Evolutionary conservation across 2,888 invertebrate species (phyloP), one percentile per base, ranked within the genome.

Genomic region (Parascotia fuliginaria): DNA sequence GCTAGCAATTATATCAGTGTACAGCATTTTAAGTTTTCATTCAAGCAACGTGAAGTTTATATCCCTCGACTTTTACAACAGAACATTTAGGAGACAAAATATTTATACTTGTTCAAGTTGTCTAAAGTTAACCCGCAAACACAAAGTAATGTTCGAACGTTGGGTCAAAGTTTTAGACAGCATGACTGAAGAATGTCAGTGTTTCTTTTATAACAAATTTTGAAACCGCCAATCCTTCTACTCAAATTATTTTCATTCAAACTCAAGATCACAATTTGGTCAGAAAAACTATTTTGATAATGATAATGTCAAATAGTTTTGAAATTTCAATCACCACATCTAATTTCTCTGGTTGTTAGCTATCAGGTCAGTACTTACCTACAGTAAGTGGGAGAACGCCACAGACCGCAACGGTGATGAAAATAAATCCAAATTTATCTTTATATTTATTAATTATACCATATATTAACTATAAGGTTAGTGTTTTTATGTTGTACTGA

Each of bases 151-250:
- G 34, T 50, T 50, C 43, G 38, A 48, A 57, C 43, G 45, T 40
- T 34, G 43, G 22, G 29, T n/a, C 38, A 36, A 62, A 62, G 42
- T 62, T 62, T 59, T 59, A 57, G 51, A 59, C 62, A 51, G 62
- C 42, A 27, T 44, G 38, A 38, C 37, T 44, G 19, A 24, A 24
- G 24, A 7, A 4, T 9, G 7, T 24, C 24, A 7, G 24, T 24
- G 3, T 24, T 24, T 6, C 7, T 24, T 24, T 6, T 9, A 7
- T 24, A 24, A 24, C 7, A 24, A 24, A 24, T 7, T 3, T 24
- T 24, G 24, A n/a, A n/a, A 24, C 24, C 4, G 24, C 7, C 7
- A 9, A 24, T 1, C 24, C 7, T 24, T 24, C 24, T 24, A 9
- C 7, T 9, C 6, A 4, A 24, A 24, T 7, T 1, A 24, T 24